These are phyloP conservation scores for Odocoileus virginianus DNA, from an alignment of 2,113 vertebrate species.

Conservation along the genomic window DNA sequence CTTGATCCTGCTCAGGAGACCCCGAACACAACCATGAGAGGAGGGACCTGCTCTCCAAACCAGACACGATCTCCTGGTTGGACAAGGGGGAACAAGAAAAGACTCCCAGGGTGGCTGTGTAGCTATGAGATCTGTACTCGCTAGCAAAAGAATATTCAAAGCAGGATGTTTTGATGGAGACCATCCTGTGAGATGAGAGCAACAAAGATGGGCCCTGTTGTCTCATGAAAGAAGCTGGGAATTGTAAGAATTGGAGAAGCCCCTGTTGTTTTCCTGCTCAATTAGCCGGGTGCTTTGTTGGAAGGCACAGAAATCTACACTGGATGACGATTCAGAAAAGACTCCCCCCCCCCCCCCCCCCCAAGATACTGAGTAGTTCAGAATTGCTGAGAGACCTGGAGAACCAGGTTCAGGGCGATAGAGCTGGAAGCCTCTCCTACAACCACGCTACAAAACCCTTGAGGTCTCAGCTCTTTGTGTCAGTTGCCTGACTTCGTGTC, in stretches of 20 bases:
- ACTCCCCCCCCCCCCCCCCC: too few species aligned
- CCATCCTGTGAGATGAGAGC: too few species aligned
- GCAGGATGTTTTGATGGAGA: background rate
- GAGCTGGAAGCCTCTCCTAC: background rate
- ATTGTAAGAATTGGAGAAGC: background rate
- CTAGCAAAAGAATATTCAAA: too few species aligned
- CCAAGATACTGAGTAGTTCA: background rate
- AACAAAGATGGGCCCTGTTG: background rate
- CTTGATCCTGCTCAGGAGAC: background rate
- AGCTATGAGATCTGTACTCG: background rate
- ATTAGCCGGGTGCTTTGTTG: background rate
- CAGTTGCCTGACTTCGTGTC: too few species aligned
- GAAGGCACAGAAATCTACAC: background rate
- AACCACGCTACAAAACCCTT: background rate
- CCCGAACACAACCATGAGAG: background rate
- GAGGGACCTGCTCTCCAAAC: background rate
- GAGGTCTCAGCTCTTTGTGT: too few species aligned
- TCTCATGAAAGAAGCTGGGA: background rate
- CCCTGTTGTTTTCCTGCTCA: background rate
- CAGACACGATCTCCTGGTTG: too few species aligned
- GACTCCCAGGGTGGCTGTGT: too few species aligned
- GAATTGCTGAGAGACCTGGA: background rate
- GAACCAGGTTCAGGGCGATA: background rate
- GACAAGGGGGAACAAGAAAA: too few species aligned
- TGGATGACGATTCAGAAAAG: background rate